Conservation (phyloP, 1,140 invertebrate genomes). For the Pseudomyrmex gracilis region DNA sequence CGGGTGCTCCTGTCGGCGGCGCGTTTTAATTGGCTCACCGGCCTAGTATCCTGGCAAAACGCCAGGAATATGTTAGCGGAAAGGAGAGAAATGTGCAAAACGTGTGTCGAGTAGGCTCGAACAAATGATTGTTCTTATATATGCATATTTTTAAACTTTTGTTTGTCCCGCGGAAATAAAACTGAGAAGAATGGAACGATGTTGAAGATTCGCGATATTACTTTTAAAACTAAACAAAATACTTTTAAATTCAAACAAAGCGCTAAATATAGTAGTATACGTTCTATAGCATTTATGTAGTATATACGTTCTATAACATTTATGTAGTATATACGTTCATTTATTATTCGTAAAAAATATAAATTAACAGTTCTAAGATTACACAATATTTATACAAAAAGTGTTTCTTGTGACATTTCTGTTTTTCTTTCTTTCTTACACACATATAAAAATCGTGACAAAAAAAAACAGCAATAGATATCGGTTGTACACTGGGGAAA, state of each 20-base stretch:
- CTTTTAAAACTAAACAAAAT: too few relatives aligned
- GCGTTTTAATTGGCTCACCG: constrained; percentile 25
- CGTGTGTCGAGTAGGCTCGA: constrained; percentile 3
- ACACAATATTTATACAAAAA: too few relatives aligned
- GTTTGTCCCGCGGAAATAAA: neutral
- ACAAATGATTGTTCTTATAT: constrained; percentile 30
- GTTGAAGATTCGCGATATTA: neutral
- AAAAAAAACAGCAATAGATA: neutral
- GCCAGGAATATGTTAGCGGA: constrained; percentile 7
- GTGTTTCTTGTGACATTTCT: too few relatives aligned
- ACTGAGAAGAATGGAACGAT: neutral
- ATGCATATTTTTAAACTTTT: constrained; percentile 32
- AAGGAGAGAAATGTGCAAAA: constrained; percentile 25
- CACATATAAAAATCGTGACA: neutral
- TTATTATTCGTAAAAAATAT: too few relatives aligned
- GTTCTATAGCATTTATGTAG: too few relatives aligned
- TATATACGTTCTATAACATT: too few relatives aligned
- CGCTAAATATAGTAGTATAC: too few relatives aligned
- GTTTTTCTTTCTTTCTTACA: neutral
- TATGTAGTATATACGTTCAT: too few relatives aligned
- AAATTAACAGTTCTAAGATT: too few relatives aligned
- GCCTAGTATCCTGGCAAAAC: constrained; percentile 2
- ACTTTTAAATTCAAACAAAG: too few relatives aligned
- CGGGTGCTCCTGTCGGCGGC: constrained; percentile 4
- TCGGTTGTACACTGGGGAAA: constrained; percentile 11